These are phyloP conservation scores for Oegoconia quadripuncta DNA, from an alignment of 2,888 invertebrate genomes.

Conservation along the genomic window DNA sequence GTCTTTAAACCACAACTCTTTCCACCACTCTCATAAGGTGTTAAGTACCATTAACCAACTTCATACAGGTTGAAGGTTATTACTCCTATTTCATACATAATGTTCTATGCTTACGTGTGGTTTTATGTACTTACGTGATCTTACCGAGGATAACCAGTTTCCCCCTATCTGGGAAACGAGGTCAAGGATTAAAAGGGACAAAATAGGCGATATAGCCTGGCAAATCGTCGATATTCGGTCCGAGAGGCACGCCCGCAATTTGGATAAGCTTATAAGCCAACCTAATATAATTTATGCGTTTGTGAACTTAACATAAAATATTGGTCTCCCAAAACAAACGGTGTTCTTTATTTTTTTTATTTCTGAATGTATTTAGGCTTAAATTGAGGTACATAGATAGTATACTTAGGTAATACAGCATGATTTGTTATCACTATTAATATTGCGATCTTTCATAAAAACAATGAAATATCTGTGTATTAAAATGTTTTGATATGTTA, in stretches of 20 bases:
- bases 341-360: neutral
- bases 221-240: constrained; percentile 2
- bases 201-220: neutral
- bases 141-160: constrained; percentile 14
- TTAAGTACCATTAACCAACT: too few species aligned
- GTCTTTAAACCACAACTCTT: too few species aligned
- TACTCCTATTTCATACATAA: neutral
- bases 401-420: too few species aligned
- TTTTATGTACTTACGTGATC: neutral
- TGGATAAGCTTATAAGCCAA: constrained; percentile 1
- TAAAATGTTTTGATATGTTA: too few species aligned
- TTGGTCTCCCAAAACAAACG: neutral
- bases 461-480: too few species aligned
- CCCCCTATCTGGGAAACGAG: constrained; percentile 21
- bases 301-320: neutral
- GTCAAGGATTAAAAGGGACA: constrained; percentile 28
- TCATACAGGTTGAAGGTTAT: too few species aligned
- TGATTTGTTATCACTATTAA: too few species aligned
- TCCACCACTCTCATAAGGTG: too few species aligned
- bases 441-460: too few species aligned
- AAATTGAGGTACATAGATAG: too few species aligned
- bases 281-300: constrained; percentile 5
- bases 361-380: too few species aligned
- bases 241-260: neutral
- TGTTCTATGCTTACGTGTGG: neutral